Evolutionary conservation across 1,140 invertebrate species (phyloP).

Genomic region (Anastrepha ludens): DNA sequence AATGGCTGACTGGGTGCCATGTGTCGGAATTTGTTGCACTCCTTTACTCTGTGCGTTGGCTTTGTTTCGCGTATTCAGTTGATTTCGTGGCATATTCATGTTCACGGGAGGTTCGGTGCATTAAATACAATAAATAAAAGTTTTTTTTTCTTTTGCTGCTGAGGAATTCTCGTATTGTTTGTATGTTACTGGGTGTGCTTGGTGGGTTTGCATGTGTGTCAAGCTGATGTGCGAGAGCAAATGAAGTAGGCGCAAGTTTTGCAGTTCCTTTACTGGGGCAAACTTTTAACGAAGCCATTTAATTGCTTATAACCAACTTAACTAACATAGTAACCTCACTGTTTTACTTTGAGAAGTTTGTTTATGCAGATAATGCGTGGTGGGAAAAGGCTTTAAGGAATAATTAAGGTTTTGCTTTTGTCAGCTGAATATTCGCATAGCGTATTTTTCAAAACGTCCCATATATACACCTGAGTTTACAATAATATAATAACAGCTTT

Average conservation of each 20-base stretch:
- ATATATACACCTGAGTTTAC: too few species aligned
- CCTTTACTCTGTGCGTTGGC: not conserved
- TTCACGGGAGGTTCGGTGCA: not conserved
- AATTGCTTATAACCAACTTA: not conserved
- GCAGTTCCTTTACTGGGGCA: conserved; percentile 4
- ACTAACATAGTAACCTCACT: not conserved
- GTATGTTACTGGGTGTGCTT: not conserved
- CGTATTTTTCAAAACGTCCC: too few species aligned
- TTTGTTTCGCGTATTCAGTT: not conserved
- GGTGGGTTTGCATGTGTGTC: not conserved
- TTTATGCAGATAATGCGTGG: not conserved
- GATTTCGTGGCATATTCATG: not conserved
- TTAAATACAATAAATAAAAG: conserved; percentile 10
- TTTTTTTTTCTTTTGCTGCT: not conserved
- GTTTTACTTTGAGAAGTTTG: not conserved
- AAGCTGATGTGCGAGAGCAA: not conserved
- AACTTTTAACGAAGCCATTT: conserved; percentile 39
- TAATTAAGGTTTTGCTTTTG: too few species aligned
- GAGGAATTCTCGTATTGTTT: not conserved
- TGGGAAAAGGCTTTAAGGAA: not conserved
- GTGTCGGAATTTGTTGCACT: conserved; percentile 2
- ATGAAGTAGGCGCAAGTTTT: not conserved
- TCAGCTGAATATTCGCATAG: too few species aligned
- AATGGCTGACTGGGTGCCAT: not conserved
- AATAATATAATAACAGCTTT: too few species aligned